Evolutionary conservation across 2,113 vertebrate genomes (phyloP).

Genomic region (Centropristis striata): DNA sequence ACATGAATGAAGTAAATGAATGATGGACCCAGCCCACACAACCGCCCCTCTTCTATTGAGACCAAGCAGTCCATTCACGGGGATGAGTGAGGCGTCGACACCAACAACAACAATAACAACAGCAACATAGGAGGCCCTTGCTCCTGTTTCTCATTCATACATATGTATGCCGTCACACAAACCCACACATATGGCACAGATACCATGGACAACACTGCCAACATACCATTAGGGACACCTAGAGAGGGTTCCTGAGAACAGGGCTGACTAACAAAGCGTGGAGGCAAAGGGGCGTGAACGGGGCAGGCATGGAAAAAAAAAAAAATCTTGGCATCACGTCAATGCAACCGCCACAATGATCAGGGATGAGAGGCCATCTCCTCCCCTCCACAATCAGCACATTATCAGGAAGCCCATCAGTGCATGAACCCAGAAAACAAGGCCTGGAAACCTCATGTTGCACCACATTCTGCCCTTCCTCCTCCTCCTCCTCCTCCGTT

Average conservation of each 20-base stretch:
- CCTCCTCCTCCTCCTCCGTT: slow-evolving; percentile 39
- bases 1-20: slow-evolving; percentile 83
- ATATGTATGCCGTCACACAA: slow-evolving; percentile 73
- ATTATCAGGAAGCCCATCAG: slow-evolving; percentile 76
- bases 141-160: slow-evolving; percentile 76
- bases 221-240: slow-evolving; percentile 79
- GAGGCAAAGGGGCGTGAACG: slow-evolving; percentile 74
- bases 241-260: slow-evolving; percentile 83
- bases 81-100: slow-evolving; percentile 84
- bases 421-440: slow-evolving; percentile 71
- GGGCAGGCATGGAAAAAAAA: slow-evolving; percentile 56
- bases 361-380: slow-evolving; percentile 73
- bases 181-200: slow-evolving; percentile 72
- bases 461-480: slow-evolving; percentile 47
- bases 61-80: slow-evolving; percentile 77
- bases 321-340: slow-evolving; percentile 80
- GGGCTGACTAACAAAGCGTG: slow-evolving; percentile 73
- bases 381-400: slow-evolving; percentile 72
- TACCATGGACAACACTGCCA: slow-evolving; percentile 68
- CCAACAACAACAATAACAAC: slow-evolving; percentile 82
- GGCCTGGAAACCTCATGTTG: slow-evolving; percentile 69
- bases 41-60: slow-evolving; percentile 80
- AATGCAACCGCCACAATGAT: slow-evolving; percentile 77
- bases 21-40: slow-evolving; percentile 81
- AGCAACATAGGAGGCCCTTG: slow-evolving; percentile 77